These are phyloP conservation scores for Salmo trutta DNA, from an alignment of 2,797 vertebrate genomes.

Conservation along the genomic window DNA sequence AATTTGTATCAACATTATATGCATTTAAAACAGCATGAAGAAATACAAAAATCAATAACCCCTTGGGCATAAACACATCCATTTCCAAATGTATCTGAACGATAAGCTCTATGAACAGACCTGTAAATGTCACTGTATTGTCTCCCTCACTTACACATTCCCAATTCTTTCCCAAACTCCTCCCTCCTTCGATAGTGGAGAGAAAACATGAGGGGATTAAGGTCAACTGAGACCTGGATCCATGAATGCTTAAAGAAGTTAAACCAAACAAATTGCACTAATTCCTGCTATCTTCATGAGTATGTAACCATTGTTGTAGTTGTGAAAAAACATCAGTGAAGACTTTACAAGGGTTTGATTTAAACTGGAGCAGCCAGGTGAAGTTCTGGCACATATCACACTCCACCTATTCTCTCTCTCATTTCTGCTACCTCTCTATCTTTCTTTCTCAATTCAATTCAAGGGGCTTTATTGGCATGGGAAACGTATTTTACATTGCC, in stretches of 20 bases:
- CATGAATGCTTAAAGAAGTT: constrained; percentile 46
- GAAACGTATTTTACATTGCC: too few relatives aligned
- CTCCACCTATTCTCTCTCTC: constrained; percentile 7
- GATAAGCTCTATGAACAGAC: background rate
- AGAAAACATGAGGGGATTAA: constrained; percentile 36
- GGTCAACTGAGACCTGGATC: constrained; percentile 57
- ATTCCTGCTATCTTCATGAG: constrained; percentile 57
- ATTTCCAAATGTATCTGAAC: too few relatives aligned
- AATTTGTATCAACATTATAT: too few relatives aligned
- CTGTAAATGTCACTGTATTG: background rate
- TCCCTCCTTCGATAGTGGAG: constrained; percentile 27
- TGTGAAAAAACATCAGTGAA: constrained; percentile 54
- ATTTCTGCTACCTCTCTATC: too few relatives aligned
- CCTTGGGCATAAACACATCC: background rate
- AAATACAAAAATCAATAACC: too few relatives aligned
- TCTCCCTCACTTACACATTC: background rate
- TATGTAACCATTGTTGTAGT: constrained; percentile 57
- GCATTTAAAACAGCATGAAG: too few relatives aligned
- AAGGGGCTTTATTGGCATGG: too few relatives aligned
- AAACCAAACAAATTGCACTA: constrained; percentile 53
- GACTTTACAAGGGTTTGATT: constrained; percentile 57
- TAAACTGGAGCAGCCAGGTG: constrained; percentile 52
- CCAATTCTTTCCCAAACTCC: background rate
- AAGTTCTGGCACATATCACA: constrained; percentile 53
- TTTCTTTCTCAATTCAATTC: background rate